Conservation (phyloP, 2,113 vertebrate species). For the Aix galericulata region DNA sequence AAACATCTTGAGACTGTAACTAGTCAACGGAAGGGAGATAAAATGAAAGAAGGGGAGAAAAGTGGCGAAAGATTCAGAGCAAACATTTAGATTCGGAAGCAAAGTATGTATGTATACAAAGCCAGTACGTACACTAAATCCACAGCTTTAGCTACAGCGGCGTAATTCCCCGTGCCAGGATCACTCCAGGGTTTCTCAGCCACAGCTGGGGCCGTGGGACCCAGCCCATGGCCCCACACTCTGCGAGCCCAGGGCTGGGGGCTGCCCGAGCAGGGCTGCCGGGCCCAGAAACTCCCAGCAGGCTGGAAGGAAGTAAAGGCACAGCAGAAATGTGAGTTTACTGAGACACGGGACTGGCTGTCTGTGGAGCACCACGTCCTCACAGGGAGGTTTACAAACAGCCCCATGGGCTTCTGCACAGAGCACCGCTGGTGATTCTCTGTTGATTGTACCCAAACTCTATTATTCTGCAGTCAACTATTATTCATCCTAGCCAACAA, state of each 20-base stretch:
- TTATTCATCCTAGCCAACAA: not conserved
- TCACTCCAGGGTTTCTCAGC: not conserved
- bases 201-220: not conserved
- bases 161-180: not conserved
- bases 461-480: not conserved
- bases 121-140: not conserved
- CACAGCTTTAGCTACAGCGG: not conserved
- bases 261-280: not conserved
- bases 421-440: no score
- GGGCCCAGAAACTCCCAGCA: fast-evolving
- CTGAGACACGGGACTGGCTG: fast-evolving
- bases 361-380: not conserved
- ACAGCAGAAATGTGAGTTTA: fast-evolving
- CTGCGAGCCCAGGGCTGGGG: no score
- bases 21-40: conserved; percentile 25
- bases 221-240: not conserved
- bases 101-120: not conserved
- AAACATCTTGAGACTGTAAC: conserved; percentile 62
- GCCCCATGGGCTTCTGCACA: not conserved
- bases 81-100: conserved; percentile 7
- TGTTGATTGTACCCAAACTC: not conserved
- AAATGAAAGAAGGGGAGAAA: conserved; percentile 1
- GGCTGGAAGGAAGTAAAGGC: fast-evolving
- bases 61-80: conserved; percentile 36
- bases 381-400: not conserved